A percentile compares a stretch with the other conserved stretches of the same genome.
Evolutionary conservation across 2,888 invertebrate species (phyloP).

Genomic region (Pelosia muscerda): DNA sequence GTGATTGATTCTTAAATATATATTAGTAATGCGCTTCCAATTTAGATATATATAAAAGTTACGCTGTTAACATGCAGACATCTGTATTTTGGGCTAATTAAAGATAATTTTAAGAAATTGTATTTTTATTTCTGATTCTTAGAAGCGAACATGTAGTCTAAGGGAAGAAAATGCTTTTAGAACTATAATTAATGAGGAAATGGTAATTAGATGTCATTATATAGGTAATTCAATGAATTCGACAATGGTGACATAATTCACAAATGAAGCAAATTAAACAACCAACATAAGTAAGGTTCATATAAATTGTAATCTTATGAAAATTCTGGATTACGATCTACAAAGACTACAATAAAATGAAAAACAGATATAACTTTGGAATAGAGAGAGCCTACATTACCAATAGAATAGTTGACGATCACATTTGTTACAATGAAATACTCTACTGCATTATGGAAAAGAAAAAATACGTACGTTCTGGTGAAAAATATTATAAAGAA

Average conservation of each 20-base stretch:
- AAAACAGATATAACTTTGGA: constrained; percentile 1
- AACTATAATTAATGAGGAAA: background rate
- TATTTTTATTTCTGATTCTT: constrained; percentile 24
- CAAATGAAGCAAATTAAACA: background rate
- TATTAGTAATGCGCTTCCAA: constrained; percentile 43
- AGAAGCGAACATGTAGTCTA: background rate
- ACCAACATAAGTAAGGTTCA: background rate
- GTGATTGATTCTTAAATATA: constrained; percentile 42
- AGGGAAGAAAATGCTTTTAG: background rate
- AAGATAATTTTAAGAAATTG: constrained; percentile 40
- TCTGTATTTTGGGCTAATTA: constrained; percentile 47
- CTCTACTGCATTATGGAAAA: too few relatives aligned
- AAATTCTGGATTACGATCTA: background rate
- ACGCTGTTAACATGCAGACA: constrained; percentile 44
- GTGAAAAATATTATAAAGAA: background rate
- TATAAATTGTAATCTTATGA: background rate
- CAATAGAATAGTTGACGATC: background rate
- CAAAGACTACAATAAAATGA: background rate
- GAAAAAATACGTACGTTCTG: background rate
- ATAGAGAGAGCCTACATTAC: background rate
- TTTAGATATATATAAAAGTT: constrained; percentile 44
- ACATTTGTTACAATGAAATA: background rate
- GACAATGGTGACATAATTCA: background rate
- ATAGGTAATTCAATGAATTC: background rate
- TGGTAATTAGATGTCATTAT: background rate